Conservation (phyloP, 2,797 vertebrate genomes). For the Neosilurus hyrtlii region DNA sequence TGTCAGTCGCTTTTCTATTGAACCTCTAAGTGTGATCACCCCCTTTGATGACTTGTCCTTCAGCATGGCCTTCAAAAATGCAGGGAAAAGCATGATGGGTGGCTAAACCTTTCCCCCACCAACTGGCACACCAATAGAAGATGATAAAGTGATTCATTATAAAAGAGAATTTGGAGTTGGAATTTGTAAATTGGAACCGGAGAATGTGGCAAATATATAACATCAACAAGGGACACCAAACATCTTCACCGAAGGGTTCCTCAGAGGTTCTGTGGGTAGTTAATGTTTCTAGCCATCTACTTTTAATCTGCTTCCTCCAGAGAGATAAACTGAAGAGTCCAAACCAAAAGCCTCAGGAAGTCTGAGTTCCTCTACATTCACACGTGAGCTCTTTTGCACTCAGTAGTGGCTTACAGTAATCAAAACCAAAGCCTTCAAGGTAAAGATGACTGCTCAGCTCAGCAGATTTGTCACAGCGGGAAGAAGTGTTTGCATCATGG, state of each 20-base stretch:
- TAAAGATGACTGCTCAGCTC: constrained; percentile 35
- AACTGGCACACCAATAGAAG: not conserved
- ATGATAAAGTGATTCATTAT: not conserved
- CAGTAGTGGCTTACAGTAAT: constrained; percentile 48
- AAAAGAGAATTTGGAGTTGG: not conserved
- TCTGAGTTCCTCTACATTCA: not conserved
- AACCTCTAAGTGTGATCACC: too few species aligned
- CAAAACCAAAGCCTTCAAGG: constrained; percentile 16
- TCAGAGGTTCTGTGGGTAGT: not conserved
- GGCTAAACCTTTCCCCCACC: not conserved
- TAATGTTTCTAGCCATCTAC: not conserved
- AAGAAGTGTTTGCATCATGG: constrained; percentile 49
- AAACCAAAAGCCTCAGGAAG: not conserved
- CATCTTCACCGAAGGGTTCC: not conserved
- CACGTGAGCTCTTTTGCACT: constrained; percentile 26
- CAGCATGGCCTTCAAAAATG: not conserved
- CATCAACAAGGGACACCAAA: not conserved
- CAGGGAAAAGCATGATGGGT: not conserved
- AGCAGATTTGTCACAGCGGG: not conserved
- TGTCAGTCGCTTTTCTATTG: too few species aligned
- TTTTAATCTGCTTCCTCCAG: not conserved
- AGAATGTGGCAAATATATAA: not conserved
- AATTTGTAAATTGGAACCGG: too few species aligned
- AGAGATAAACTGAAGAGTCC: not conserved
- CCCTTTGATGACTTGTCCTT: not conserved